Evolutionary conservation across 2,888 invertebrate genomes (phyloP), one percentile per base, ranked within the genome.

Genomic region (Hemistola chrysoprasaria): DNA sequence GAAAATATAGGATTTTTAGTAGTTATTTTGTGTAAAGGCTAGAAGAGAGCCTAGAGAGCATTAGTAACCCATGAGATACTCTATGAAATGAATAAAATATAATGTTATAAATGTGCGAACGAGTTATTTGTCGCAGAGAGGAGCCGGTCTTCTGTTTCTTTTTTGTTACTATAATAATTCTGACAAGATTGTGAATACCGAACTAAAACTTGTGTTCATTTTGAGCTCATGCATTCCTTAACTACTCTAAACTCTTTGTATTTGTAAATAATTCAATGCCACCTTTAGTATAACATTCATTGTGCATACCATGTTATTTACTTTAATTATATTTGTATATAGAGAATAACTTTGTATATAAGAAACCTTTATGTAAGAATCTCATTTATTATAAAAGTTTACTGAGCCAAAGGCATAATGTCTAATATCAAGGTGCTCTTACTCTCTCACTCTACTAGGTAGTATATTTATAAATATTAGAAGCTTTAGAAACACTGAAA

Each of bases 381-480:
- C 78, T 81, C 81, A 62, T 61, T 37, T 30, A 50, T 40, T 40
- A 65, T 71, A n/a, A n/a, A n/a, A n/a, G n/a, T n/a, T n/a, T 72
- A 71, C 66, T 80, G 71, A 82, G 85, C 85, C 85, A 83, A 85
- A 86, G 86, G 85, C 84, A 76, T 71, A 70, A 73, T 71, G 73
- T 80, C 72, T 79, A 67, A 65, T 66, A 69, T 71, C 65, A 73
- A 80, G 84, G 84, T 87, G 85, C 82, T 87, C 80, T 76, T 66
- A 66, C 56, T 68, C 73, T 69, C 71, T n/a, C 16, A 16, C 16
- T 16, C 16, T 16, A 16, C 4, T n/a, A n/a, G 16, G 16, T 16
- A 16, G n/a, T n/a, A n/a, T n/a, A n/a, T 62, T 75, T 65, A 64
- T 69, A 69, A 53, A 57, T 74, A 67, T 71, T 68, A 71, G 69